These are phyloP conservation scores for Pteromalus puparum DNA, from an alignment of 1,140 invertebrate species.

Conservation along the genomic window DNA sequence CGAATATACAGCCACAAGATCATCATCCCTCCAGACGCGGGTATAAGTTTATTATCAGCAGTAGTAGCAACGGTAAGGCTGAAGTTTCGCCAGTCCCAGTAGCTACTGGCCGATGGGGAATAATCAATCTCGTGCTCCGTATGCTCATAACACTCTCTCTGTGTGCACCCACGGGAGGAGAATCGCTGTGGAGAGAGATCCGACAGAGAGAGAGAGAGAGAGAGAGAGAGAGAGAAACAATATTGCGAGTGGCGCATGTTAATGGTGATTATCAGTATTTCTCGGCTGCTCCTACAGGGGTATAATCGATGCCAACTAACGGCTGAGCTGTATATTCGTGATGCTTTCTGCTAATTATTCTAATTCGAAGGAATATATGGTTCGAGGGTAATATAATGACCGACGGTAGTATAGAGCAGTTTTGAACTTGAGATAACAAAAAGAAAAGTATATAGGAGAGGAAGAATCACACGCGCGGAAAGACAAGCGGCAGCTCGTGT, in stretches of 20 bases:
- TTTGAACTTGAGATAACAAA: background rate
- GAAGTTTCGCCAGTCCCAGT: slow-evolving; percentile 38
- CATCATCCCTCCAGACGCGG: slow-evolving; percentile 47
- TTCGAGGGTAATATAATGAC: no score
- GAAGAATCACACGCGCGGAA: slow-evolving; percentile 55
- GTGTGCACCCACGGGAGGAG: background rate
- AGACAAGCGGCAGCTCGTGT: slow-evolving; percentile 14
- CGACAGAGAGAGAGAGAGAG: background rate
- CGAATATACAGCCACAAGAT: slow-evolving; percentile 35
- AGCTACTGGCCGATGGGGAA: slow-evolving; percentile 68
- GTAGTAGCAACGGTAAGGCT: background rate
- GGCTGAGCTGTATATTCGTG: background rate
- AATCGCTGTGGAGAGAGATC: background rate
- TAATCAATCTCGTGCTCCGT: slow-evolving; percentile 70
- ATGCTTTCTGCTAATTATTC: background rate
- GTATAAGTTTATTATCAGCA: slow-evolving; percentile 52
- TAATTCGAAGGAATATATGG: background rate
- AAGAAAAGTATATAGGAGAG: slow-evolving; percentile 25
- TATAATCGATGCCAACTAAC: background rate
- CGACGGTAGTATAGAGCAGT: background rate
- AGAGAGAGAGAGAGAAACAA: background rate
- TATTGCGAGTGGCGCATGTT: background rate
- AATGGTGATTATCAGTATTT: slow-evolving; percentile 19
- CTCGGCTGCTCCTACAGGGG: background rate
- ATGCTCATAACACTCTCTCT: slow-evolving; percentile 6